Evolutionary conservation across 2,797 vertebrate species (phyloP), one percentile per base, ranked within the genome.

Genomic region (Diglossa cyanea): DNA sequence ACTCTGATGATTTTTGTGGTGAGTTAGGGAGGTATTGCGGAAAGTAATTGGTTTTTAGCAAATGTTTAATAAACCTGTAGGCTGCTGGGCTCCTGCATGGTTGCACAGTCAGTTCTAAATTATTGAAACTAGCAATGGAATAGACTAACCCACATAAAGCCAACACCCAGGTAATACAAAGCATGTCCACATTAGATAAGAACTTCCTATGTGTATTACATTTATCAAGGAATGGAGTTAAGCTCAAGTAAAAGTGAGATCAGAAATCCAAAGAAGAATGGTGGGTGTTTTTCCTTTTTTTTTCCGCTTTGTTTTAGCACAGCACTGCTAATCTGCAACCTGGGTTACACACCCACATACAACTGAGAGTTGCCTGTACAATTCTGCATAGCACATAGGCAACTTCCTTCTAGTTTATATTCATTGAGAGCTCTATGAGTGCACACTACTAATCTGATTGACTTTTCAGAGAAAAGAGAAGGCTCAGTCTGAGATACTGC

Each of bases 291-390:
- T 94, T 68, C 76, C 78, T 31, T 91, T 94, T 95, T 35, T 96
- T 93, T 94, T 57, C 54, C 67, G 75, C 75, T 95, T 96, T 95
- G 94, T 95, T 94, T 96, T 94, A 94, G 73, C 79, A 86, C 86
- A 95, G 95, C 88, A 66, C 66, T 90, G 85, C 88, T 96, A 90
- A 95, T 95, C 93, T 95, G 93, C 94, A 96, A 48, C 96, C 95
- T 94, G 93, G 94, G 91, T 95, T 96, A 93, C 93, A 93, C 95
- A 93, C 96, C 96, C 95, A 96, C 96, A 73, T 85, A 42, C 73
- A 93, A 65, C 70, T 6, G 15, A 77, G 91, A 80, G 85, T 78
- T 95, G 93, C 86, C 93, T 88, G 76, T 91, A 75, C 79, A 67
- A 14, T 97, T 88, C 90, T 94, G 57, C 73, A 54, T 44, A 54